phyloP scores from a whole-genome alignment of 2,888 invertebrate genomes.

The Agrochola litura region DNA sequence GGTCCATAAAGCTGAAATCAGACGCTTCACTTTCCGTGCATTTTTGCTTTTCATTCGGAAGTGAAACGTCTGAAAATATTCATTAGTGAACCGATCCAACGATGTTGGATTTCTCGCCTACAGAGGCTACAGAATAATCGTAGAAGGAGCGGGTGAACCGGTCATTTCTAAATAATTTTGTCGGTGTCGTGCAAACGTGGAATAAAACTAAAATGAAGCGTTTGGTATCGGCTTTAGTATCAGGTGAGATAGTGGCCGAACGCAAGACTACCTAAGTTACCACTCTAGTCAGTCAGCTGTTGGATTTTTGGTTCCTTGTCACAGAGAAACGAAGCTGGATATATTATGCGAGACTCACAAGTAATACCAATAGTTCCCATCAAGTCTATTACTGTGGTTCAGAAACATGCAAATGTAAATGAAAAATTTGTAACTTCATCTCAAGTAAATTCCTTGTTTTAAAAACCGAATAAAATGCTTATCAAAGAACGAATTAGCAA shows the following conservation, averaged over 20 bases:
- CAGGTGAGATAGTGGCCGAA: not conserved
- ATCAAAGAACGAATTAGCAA: constrained; percentile 43
- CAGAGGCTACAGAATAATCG: too few relatives aligned
- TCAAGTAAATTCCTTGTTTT: constrained; percentile 7
- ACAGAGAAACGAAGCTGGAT: not conserved
- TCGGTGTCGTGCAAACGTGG: not conserved
- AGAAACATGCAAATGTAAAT: constrained; percentile 10
- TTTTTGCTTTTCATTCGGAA: not conserved
- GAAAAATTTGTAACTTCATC: not conserved
- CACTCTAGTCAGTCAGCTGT: not conserved
- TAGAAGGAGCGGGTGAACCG: not conserved
- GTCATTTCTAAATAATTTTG: not conserved
- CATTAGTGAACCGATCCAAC: not conserved
- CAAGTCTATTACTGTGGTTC: not conserved
- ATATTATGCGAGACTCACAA: not conserved
- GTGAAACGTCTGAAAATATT: not conserved
- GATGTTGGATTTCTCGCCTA: too few relatives aligned
- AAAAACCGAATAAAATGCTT: constrained; percentile 19
- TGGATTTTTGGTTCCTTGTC: not conserved
- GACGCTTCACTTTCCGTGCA: not conserved
- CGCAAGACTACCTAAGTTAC: not conserved
- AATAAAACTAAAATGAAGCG: not conserved
- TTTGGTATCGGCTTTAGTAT: not conserved
- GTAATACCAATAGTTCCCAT: not conserved
- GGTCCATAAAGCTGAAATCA: not conserved